These are phyloP conservation scores for Zosterops japonicus DNA, from an alignment of 2,113 vertebrate species.

Conservation along the genomic window DNA sequence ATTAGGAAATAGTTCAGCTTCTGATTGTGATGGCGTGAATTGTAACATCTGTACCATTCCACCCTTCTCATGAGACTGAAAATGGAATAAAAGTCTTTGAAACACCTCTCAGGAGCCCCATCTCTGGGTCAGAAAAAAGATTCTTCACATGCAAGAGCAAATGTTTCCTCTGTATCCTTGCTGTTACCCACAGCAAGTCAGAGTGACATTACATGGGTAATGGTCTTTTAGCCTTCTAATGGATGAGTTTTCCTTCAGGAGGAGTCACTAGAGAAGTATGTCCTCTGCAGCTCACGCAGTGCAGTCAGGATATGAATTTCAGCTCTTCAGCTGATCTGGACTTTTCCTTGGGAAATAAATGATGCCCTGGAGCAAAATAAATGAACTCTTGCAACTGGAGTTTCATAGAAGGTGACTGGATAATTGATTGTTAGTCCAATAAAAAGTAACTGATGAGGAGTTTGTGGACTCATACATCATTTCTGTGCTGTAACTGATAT, in stretches of 20 bases:
- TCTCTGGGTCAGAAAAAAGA: neutral
- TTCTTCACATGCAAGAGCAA: neutral
- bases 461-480: neutral
- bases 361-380: slow-evolving; percentile 20
- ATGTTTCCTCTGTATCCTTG: neutral
- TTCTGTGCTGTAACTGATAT: neutral
- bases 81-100: neutral
- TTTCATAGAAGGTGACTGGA: neutral
- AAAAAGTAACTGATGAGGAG: slow-evolving; percentile 4
- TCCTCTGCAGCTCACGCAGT: neutral
- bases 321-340: neutral
- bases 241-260: neutral
- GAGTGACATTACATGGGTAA: fast-evolving
- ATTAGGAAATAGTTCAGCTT: neutral
- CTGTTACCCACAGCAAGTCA: neutral
- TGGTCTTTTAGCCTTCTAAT: neutral
- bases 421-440: slow-evolving; percentile 44
- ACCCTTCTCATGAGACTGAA: neutral
- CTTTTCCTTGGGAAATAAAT: slow-evolving; percentile 29
- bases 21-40: neutral
- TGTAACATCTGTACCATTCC: neutral
- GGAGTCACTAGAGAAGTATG: neutral
- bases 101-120: neutral
- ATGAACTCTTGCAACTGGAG: neutral
- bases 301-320: slow-evolving; percentile 4